These are phyloP conservation scores for Platycnemis pennipes DNA, from an alignment of 2,888 invertebrate genomes.

Conservation along the genomic window DNA sequence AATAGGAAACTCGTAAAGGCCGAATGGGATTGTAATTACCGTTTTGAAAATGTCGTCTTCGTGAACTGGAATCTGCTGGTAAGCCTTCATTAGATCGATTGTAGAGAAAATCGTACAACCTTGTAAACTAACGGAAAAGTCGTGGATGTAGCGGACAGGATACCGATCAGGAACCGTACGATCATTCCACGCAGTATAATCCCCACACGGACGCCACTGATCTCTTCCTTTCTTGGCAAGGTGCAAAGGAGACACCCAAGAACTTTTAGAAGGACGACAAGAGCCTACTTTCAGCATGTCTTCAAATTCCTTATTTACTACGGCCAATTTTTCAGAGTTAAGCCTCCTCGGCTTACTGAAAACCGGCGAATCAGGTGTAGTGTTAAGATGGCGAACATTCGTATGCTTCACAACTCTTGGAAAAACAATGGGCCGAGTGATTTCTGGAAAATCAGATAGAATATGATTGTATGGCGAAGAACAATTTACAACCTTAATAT, in stretches of 20 bases:
- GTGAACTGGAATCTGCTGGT: slow-evolving; percentile 42
- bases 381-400: no score
- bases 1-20: no score
- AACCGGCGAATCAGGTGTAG: no score
- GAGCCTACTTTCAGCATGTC: slow-evolving; percentile 76
- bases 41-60: no score
- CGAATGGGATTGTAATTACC: no score
- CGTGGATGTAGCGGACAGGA: slow-evolving; percentile 74
- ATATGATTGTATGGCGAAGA: no score
- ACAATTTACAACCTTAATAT: no score
- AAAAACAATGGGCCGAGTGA: no score
- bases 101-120: slow-evolving; percentile 72
- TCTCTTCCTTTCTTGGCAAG: slow-evolving; percentile 73
- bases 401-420: no score
- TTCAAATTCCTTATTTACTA: slow-evolving; percentile 76
- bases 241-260: slow-evolving; percentile 77
- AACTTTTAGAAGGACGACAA: slow-evolving; percentile 77
- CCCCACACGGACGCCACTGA: slow-evolving; percentile 74
- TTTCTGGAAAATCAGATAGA: no score
- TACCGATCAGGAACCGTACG: slow-evolving; percentile 75
- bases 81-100: slow-evolving; percentile 73
- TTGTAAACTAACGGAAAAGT: slow-evolving; percentile 72
- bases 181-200: slow-evolving; percentile 75
- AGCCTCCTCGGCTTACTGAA: no score
- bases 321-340: no score